These are phyloP conservation scores for Propithecus deckenii DNA, from an alignment of 2,797 vertebrate species.

Conservation along the genomic window DNA sequence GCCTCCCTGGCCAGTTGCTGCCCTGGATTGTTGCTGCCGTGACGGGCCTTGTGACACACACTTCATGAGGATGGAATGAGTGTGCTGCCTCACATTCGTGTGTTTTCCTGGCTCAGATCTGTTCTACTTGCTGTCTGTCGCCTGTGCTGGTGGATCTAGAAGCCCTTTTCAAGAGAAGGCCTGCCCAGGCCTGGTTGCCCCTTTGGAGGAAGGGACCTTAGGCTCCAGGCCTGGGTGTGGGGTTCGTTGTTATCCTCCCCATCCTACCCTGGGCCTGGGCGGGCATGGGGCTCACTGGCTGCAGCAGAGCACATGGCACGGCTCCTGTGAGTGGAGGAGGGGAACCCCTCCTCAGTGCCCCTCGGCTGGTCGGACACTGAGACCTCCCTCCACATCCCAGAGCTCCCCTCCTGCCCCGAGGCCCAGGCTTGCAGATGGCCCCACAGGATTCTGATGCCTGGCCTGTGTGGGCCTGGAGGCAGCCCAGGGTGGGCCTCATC, in stretches of 20 bases:
- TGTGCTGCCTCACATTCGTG: fast-evolving
- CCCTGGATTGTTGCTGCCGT: not conserved
- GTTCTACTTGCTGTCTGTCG: not conserved
- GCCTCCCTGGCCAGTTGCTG: not conserved
- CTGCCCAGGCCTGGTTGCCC: not conserved
- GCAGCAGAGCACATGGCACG: not conserved
- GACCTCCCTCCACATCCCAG: not conserved
- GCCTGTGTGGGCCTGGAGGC: not conserved
- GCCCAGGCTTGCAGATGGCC: not conserved
- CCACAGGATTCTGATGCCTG: not conserved
- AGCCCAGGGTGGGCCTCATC: not conserved
- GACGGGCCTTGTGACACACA: not conserved
- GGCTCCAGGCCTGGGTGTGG: not conserved
- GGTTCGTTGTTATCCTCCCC: not conserved
- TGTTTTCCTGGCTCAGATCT: not conserved
- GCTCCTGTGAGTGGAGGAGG: too few relatives aligned
- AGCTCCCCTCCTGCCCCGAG: not conserved
- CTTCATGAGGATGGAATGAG: not conserved
- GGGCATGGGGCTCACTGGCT: not conserved
- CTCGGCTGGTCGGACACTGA: not conserved
- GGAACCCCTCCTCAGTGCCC: too few relatives aligned
- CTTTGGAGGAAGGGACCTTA: not conserved
- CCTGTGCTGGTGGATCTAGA: not conserved
- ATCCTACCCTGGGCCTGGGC: not conserved
- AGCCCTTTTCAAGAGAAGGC: not conserved